These are phyloP conservation scores for Onthophagus taurus DNA, from an alignment of 1,140 invertebrate genomes.

Conservation along the genomic window DNA sequence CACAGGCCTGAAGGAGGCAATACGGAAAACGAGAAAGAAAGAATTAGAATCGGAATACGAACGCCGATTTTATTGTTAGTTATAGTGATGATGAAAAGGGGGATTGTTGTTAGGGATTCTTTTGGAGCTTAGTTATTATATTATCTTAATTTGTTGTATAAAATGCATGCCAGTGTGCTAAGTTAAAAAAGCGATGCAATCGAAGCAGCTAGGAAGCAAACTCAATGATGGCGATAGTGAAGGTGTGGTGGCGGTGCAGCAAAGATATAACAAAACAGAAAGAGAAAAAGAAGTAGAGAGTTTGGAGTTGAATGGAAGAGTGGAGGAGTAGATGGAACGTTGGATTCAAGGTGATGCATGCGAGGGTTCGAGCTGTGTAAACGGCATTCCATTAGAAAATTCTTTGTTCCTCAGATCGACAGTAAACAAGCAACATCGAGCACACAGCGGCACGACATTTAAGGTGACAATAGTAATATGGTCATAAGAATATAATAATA, in stretches of 20 bases:
- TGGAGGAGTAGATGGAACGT: too few species aligned
- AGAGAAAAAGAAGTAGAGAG: too few species aligned
- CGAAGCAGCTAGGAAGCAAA: slow-evolving; percentile 19
- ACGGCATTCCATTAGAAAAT: slow-evolving; percentile 34
- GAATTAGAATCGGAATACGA: neutral
- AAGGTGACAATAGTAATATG: too few species aligned
- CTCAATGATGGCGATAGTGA: slow-evolving; percentile 14
- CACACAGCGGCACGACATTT: slow-evolving; percentile 27
- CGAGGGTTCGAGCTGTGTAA: slow-evolving; percentile 15
- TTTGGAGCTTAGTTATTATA: too few species aligned
- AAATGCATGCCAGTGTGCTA: neutral
- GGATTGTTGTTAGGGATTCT: neutral
- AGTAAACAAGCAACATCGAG: slow-evolving; percentile 25
- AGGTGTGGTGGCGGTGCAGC: neutral
- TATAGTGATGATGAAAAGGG: neutral
- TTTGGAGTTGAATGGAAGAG: too few species aligned
- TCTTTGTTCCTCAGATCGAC: slow-evolving; percentile 35
- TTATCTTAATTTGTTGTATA: too few species aligned
- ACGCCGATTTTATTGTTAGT: neutral
- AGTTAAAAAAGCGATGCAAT: neutral
- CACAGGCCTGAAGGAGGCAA: slow-evolving; percentile 69
- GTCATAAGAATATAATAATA: too few species aligned
- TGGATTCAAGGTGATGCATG: slow-evolving; percentile 10
- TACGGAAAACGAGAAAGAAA: slow-evolving; percentile 12
- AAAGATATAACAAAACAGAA: neutral